Percentiles rank a stretch among this genome's conserved stretches.
Evolutionary conservation across 2,113 vertebrate genomes (phyloP).

Genomic region (Salvelinus sp.): DNA sequence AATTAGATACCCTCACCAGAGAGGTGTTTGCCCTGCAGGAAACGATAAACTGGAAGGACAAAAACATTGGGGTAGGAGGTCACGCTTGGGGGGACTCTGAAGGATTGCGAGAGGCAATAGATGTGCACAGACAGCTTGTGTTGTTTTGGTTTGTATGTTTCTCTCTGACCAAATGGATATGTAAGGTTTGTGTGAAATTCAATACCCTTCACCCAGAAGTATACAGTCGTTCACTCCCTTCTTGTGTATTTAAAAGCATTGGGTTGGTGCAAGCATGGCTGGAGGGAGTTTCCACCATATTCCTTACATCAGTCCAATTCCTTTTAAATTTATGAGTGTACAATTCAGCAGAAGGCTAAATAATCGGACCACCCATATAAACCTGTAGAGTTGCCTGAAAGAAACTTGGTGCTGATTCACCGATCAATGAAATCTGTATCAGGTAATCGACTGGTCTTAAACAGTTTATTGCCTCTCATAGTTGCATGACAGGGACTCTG

Average conservation of each 20-base stretch:
- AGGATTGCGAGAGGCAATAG: conserved; percentile 41
- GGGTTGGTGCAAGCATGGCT: too few species aligned
- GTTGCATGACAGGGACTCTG: conserved; percentile 55
- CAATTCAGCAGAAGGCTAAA: too few species aligned
- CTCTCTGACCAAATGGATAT: neutral
- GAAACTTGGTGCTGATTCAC: neutral
- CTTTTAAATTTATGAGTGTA: too few species aligned
- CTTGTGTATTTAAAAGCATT: too few species aligned
- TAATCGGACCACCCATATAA: too few species aligned
- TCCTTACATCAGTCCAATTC: too few species aligned
- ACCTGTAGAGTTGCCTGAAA: neutral
- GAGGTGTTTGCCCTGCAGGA: conserved; percentile 98
- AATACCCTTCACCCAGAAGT: too few species aligned
- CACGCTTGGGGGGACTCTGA: conserved; percentile 43
- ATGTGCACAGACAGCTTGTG: neutral
- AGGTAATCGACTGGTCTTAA: too few species aligned
- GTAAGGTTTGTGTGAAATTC: neutral
- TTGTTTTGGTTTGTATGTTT: neutral
- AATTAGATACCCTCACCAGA: conserved; percentile 91
- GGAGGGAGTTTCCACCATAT: too few species aligned
- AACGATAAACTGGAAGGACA: conserved; percentile 99
- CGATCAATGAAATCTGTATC: neutral
- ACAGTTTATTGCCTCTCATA: conserved; percentile 48
- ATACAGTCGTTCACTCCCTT: too few species aligned
- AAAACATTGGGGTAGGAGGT: conserved; percentile 98